A percentile compares a stretch with the other conserved stretches of the same genome.
phyloP scores from a whole-genome alignment of 1,140 invertebrate species.

The Orchestia grillus region DNA sequence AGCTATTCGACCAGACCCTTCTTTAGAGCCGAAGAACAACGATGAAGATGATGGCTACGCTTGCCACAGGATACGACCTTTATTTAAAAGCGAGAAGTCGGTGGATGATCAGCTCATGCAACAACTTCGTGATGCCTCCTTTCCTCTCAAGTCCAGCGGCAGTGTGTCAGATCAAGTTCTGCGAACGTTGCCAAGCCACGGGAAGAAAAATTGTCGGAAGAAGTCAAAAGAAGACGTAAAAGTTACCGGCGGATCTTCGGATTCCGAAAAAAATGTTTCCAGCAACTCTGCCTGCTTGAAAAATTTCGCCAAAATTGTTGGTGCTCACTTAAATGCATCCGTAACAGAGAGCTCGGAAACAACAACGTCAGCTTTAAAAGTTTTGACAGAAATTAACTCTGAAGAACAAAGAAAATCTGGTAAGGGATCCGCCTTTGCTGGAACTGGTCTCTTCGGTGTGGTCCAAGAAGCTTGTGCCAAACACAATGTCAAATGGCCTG shows the following conservation, averaged over 20 bases:
- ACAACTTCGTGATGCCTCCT: neutral
- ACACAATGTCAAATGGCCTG: constrained; percentile 67
- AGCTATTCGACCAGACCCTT: neutral
- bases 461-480: constrained; percentile 65
- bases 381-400: neutral
- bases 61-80: constrained; percentile 20
- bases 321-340: neutral
- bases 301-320: neutral
- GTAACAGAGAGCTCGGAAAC: neutral
- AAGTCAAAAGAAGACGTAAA: neutral
- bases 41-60: constrained; percentile 18
- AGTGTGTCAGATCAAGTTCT: neutral
- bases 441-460: constrained; percentile 60
- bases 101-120: neutral
- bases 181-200: neutral
- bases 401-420: neutral
- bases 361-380: neutral
- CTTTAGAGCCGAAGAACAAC: neutral
- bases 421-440: neutral
- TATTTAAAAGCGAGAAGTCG: neutral
- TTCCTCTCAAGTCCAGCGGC: neutral
- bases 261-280: neutral
- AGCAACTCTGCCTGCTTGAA: neutral
- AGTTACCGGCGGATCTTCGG: neutral
- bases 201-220: neutral